Base-by-base conservation (phyloP, 35 echinoderm and acorn worm species). In the Apostichopus japonicus region DNA sequence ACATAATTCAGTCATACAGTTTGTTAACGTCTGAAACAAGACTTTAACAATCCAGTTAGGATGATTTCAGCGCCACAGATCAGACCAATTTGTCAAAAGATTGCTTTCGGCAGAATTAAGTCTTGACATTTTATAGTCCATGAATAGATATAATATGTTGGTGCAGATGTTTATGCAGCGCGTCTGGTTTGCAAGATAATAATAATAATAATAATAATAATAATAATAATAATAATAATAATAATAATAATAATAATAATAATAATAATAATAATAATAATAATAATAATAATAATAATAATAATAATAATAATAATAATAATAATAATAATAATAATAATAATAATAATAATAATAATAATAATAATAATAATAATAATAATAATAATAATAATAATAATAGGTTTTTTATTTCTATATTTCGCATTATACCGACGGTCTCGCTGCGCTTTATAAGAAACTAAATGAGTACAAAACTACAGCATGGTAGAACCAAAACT, bases 231-330 rank as follows among this genome's bases (percentile, higher is more conserved):
- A 73, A 79, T 62, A 0, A 80, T 79, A 54, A 80, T 56, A 70
- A 78, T 91, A 33, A 77, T 91, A 3, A 33, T 91, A 23, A 91
- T 53, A 51, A 78, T 78, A 13, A 91, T 78, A 88, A 91, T 21
- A 17, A 75, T 72, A 87, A 82, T 1, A 88, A 80, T 25, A 78
- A 83, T 92, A 55, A 83, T 53, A 77, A 92, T 53, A 77, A 92
- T 44, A 33, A 82, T 52, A 67, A 75, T 77, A 72, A 91, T 51
- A 72, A 17, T 73, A 33, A 53, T 11, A 55, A 90, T 19, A 4
- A 44, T 79, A 58, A 55, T 57, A 73, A 53, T 56, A 23, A 80
- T 57, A 54, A 6, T 56, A 51, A 55, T 80, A 53, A 16, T 78
- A 73, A 78, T 92, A 54, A 22, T 80, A 54, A 58, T 92, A 54